Percentiles rank a stretch among this genome's conserved stretches.
These are phyloP conservation scores for Rhea pennata DNA, from an alignment of 2,113 vertebrate species.

Conservation along the genomic window DNA sequence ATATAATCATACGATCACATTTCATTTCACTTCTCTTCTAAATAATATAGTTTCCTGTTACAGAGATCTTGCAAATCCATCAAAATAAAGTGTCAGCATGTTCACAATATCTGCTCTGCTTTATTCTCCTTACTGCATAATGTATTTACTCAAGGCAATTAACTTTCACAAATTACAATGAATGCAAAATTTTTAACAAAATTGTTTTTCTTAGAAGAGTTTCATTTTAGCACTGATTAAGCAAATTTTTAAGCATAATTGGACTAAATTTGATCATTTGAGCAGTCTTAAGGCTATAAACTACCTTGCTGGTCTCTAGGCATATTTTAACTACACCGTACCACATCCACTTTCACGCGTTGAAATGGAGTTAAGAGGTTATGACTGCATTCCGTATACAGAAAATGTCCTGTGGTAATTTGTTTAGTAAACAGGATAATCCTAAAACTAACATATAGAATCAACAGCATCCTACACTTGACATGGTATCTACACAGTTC, in stretches of 20 bases:
- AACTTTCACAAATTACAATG: not conserved
- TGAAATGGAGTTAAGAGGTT: not conserved
- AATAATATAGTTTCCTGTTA: not conserved
- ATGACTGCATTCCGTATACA: not conserved
- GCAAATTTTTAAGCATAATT: not conserved
- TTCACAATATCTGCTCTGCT: not conserved
- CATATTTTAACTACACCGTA: not conserved
- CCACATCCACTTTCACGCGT: not conserved
- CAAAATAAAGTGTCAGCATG: not conserved
- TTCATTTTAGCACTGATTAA: not conserved
- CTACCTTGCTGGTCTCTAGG: not conserved
- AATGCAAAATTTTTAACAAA: not conserved
- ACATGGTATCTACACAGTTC: not conserved
- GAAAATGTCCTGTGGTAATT: not conserved
- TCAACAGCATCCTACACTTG: constrained; percentile 5
- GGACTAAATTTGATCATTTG: not conserved
- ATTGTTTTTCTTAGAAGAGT: not conserved
- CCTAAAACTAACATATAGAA: not conserved
- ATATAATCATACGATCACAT: not conserved
- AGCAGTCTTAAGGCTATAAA: not conserved
- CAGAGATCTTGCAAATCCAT: not conserved
- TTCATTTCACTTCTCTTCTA: not conserved
- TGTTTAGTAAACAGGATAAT: constrained; percentile 34
- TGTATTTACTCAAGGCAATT: not conserved
- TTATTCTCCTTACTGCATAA: not conserved